phyloP scores from a whole-genome alignment of 2,113 vertebrate genomes.

The Neopipo cinnamomea region DNA sequence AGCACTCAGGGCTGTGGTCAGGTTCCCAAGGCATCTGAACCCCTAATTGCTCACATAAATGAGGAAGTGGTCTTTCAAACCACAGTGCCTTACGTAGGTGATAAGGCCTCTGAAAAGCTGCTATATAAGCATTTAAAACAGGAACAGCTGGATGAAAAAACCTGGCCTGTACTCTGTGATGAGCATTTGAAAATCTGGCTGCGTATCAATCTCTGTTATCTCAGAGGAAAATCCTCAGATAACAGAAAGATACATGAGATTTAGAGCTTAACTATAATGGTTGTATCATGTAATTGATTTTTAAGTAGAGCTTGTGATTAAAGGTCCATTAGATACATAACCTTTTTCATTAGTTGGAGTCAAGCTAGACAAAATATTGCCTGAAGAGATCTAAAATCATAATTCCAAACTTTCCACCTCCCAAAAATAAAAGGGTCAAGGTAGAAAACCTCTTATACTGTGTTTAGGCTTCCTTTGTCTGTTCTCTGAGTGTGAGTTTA shows the following conservation, averaged over 20 bases:
- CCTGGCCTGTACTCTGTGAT: background rate
- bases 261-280: slow-evolving; percentile 46
- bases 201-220: background rate
- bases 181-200: slow-evolving; percentile 40
- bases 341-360: slow-evolving; percentile 20
- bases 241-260: slow-evolving; percentile 51
- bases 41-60: background rate
- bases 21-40: background rate
- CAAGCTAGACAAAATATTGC: background rate
- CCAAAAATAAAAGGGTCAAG: background rate
- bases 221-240: slow-evolving; percentile 50
- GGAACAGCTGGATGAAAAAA: slow-evolving; percentile 8
- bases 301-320: slow-evolving; percentile 35
- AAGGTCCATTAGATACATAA: slow-evolving; percentile 50
- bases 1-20: background rate
- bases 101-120: background rate
- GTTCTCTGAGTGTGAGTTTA: background rate
- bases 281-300: slow-evolving; percentile 53
- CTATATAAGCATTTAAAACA: background rate
- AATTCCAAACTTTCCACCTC: background rate
- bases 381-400: background rate
- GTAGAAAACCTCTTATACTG: background rate
- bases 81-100: background rate
- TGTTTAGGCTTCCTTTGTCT: background rate
- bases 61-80: background rate